Evolutionary conservation across 2,888 invertebrate genomes (phyloP), one percentile per base, ranked within the genome.

Genomic region (Tineola bisselliella): DNA sequence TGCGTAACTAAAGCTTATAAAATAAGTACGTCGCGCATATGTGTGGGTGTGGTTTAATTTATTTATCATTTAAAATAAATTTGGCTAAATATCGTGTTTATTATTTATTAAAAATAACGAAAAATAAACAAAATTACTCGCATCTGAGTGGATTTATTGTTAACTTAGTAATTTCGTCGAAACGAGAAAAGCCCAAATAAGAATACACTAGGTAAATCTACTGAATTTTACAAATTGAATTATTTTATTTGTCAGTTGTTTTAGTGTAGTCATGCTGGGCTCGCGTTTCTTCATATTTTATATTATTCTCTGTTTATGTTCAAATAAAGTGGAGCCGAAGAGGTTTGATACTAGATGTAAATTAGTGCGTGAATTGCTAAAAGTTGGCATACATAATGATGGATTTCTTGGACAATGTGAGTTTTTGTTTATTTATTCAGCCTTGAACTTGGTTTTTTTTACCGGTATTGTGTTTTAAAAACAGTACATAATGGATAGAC

Each of bases 361-460:
- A 61, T 64, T 83, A 13, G 81, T 76, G 1, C 73, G 81, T 2
- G 81, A 83, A 54, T 63, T 81, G 59, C 62, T 83, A 0, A 75
- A 66, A 65, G 70, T 73, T 33, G 80, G 80, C 57, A 65, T 77
- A 18, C 74, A 77, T 0, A 75, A 73, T 63, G 76, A 81, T 62
- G 63, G 74, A 38, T 82, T 81, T 63, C 70, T 84, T 52, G 84
- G 81, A 63, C 79, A 80, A 64, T 84, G 84, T 84, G 64, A 81
- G 82, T 79, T 52, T 17, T 48, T 48, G 3, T 48, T 48, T 43
- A 6, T 25, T 25, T 25, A 25, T 25, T 25, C 6, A 25, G 10
- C 48, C 48, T 48, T 48, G 48, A 48, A 48, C 48, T 48, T 48
- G 8, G 25, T 4, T 25, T 25, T 25, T n/a, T 25, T 25, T 25